phyloP scores from a whole-genome alignment of 2,113 vertebrate genomes.

The Gadus chalcogrammus region DNA sequence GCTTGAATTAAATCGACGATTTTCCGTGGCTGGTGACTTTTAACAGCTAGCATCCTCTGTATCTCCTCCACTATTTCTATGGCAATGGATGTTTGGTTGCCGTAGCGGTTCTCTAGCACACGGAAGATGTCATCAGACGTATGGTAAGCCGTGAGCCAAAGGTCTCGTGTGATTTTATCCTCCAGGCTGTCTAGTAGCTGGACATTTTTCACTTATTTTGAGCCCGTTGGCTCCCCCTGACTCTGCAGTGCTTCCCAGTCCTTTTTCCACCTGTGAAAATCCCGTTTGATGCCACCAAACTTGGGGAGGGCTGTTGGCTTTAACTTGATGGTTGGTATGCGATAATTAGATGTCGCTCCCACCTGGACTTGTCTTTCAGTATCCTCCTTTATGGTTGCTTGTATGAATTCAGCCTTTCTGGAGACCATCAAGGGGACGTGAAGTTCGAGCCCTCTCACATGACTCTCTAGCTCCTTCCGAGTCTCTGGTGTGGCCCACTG shows the following conservation, averaged over 20 bases:
- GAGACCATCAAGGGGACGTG: background rate
- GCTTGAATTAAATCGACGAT: conserved; percentile 20
- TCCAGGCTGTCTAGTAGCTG: conserved; percentile 28
- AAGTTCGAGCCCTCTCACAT: background rate
- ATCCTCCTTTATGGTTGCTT: conserved; percentile 9
- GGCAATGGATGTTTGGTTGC: conserved; percentile 10
- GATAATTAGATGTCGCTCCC: background rate
- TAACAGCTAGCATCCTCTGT: conserved; percentile 7
- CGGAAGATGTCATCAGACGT: conserved; percentile 16
- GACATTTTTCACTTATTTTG: conserved; percentile 23
- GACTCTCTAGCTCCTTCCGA: background rate
- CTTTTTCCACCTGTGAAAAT: conserved; percentile 1
- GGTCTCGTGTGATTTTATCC: conserved; percentile 18
- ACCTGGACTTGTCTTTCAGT: background rate
- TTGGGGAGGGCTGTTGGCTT: background rate
- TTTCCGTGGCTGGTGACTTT: conserved; percentile 7
- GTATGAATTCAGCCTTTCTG: conserved; percentile 13
- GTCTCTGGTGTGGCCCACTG: background rate
- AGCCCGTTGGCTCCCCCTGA: conserved; percentile 15
- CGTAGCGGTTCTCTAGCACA: conserved; percentile 10
- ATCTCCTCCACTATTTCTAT: conserved; percentile 33
- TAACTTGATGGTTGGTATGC: background rate
- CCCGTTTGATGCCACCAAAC: background rate
- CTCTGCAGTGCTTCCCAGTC: background rate
- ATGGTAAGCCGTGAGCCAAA: background rate